Evolutionary conservation across 2,888 invertebrate genomes (phyloP).

Genomic region (Cosmia pyralina): DNA sequence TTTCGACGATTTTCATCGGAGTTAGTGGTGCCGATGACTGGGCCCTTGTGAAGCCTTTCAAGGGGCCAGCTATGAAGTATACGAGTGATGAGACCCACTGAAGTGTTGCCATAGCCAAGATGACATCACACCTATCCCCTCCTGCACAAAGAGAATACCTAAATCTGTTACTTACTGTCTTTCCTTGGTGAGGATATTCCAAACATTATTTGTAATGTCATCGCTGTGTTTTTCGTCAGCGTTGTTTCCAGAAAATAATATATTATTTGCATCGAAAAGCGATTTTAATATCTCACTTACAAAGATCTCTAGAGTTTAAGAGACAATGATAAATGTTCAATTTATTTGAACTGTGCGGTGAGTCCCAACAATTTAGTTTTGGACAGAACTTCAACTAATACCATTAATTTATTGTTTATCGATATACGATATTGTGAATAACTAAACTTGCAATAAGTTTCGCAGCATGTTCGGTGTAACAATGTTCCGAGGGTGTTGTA

Average conservation of each 20-base stretch:
- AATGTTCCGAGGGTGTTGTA: slow-evolving; percentile 36
- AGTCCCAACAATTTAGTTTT: slow-evolving; percentile 38
- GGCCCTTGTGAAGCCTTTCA: slow-evolving; percentile 69
- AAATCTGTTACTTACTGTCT: not conserved
- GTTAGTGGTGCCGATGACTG: slow-evolving; percentile 71
- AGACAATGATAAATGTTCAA: slow-evolving; percentile 45
- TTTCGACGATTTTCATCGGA: slow-evolving; percentile 65
- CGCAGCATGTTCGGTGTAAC: slow-evolving; percentile 41
- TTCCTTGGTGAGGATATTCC: not conserved
- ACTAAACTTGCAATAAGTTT: slow-evolving; percentile 56
- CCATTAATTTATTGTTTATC: slow-evolving; percentile 55
- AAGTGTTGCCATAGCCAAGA: slow-evolving; percentile 71
- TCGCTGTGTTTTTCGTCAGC: not conserved
- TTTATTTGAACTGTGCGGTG: slow-evolving; percentile 36
- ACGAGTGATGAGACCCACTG: slow-evolving; percentile 76
- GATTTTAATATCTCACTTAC: slow-evolving; percentile 17
- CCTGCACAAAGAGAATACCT: slow-evolving; percentile 59
- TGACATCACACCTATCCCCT: slow-evolving; percentile 54
- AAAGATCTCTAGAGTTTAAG: slow-evolving; percentile 21
- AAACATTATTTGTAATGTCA: not conserved
- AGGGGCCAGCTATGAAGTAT: slow-evolving; percentile 69
- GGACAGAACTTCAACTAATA: slow-evolving; percentile 45
- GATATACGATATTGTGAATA: slow-evolving; percentile 48
- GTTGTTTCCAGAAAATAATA: not conserved
- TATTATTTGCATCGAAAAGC: slow-evolving; percentile 11